Evolutionary conservation across 2,113 vertebrate genomes (phyloP).

Genomic region (Hippoglossus stenolepis): DNA sequence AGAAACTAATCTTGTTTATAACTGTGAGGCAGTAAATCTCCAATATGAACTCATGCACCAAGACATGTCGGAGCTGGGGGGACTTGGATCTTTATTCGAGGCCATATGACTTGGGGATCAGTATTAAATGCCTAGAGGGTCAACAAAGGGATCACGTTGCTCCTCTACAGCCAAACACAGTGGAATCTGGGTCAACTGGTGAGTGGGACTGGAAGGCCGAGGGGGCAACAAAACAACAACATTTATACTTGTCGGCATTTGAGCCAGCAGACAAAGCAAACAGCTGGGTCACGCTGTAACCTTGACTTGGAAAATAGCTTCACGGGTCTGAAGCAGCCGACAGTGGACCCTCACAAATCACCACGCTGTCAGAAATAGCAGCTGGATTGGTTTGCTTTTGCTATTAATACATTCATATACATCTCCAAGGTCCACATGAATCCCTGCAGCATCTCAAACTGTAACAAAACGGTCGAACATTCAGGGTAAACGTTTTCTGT

Average conservation of each 20-base stretch:
- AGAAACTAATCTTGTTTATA: conserved; percentile 1
- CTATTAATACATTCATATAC: not conserved
- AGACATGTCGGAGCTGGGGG: not conserved
- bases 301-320: conserved; percentile 32
- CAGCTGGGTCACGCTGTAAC: conserved; percentile 27
- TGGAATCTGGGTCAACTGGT: conserved; percentile 72
- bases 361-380: not conserved
- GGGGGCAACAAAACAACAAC: conserved; percentile 26
- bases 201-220: not conserved
- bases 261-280: conserved; percentile 24
- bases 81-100: conserved; percentile 37
- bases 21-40: conserved; percentile 35
- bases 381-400: not conserved
- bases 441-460: not conserved
- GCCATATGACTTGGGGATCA: conserved; percentile 64
- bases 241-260: conserved; percentile 49
- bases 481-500: no score
- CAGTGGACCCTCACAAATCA: not conserved
- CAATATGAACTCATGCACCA: not conserved
- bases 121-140: conserved; percentile 61
- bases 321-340: not conserved
- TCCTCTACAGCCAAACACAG: conserved; percentile 69
- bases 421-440: not conserved
- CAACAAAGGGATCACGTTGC: conserved; percentile 72
- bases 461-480: not conserved